Evolutionary conservation across 2,888 invertebrate genomes (phyloP).

Genomic region (Clusia tigrina): DNA sequence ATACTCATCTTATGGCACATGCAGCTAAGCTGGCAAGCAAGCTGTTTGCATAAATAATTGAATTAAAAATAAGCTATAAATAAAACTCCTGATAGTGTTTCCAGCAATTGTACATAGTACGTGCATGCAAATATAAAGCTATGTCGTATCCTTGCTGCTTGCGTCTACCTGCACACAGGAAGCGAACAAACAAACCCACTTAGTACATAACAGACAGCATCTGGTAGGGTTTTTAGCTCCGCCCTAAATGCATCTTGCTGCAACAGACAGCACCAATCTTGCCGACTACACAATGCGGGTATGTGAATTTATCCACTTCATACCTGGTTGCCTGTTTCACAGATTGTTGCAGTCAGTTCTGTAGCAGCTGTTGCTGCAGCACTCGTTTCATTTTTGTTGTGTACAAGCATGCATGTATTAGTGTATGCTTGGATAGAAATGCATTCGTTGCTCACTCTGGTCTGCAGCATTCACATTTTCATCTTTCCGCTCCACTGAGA

Average conservation of each 20-base stretch:
- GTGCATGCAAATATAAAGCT: conserved; percentile 14
- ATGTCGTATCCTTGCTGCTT: conserved; percentile 28
- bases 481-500: background rate
- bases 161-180: background rate
- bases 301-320: conserved; percentile 3
- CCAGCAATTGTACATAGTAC: conserved; percentile 17
- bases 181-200: background rate
- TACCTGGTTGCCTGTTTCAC: background rate
- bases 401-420: too few relatives aligned
- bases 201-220: conserved; percentile 24
- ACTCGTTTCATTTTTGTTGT: conserved; percentile 5
- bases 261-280: conserved; percentile 25
- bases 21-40: conserved; percentile 13
- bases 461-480: background rate
- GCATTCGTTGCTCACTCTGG: background rate
- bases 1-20: background rate
- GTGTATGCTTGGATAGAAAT: too few relatives aligned
- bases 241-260: conserved; percentile 37
- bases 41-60: conserved; percentile 49
- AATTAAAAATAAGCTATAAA: conserved; percentile 47
- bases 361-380: background rate
- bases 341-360: conserved; percentile 21
- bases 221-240: conserved; percentile 36
- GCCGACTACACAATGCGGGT: conserved; percentile 29
- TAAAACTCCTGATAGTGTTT: conserved; percentile 45